Evolutionary conservation across 2,888 invertebrate species (phyloP).

Genomic region (Eristalis tenax): DNA sequence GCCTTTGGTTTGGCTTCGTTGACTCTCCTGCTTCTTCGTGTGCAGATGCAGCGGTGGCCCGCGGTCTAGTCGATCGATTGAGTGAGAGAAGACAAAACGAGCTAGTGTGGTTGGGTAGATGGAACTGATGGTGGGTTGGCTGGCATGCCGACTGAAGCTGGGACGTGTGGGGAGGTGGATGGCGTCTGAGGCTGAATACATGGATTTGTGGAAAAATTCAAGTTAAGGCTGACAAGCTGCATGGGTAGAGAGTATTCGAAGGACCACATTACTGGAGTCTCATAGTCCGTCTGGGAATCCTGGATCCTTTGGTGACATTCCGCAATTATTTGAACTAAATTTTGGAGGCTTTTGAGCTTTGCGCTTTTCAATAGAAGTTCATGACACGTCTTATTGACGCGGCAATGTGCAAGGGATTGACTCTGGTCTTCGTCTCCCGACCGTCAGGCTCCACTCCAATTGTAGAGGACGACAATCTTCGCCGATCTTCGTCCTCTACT

Average conservation of each 20-base stretch:
- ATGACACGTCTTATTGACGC: too few relatives aligned
- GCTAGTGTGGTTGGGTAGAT: conserved; percentile 3
- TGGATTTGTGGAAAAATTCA: background rate
- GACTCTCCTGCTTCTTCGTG: conserved; percentile 16
- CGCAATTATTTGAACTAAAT: too few relatives aligned
- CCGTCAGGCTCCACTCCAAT: background rate
- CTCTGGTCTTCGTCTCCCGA: background rate
- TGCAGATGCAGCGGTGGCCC: conserved; percentile 10
- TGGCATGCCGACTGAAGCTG: conserved; percentile 10
- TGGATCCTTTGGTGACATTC: too few relatives aligned
- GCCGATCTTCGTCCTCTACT: background rate
- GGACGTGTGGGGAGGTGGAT: conserved; percentile 8
- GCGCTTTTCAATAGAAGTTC: too few relatives aligned
- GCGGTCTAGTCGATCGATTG: background rate
- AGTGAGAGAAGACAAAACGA: conserved; percentile 55
- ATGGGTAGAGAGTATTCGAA: too few relatives aligned
- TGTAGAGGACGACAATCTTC: too few relatives aligned
- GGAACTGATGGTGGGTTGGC: conserved; percentile 11
- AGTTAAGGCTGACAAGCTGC: background rate
- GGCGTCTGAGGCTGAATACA: background rate
- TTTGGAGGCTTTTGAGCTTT: too few relatives aligned
- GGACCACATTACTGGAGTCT: too few relatives aligned
- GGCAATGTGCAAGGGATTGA: too few relatives aligned
- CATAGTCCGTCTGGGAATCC: too few relatives aligned
- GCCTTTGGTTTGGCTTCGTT: conserved; percentile 60